phyloP scores from a whole-genome alignment of 2,797 vertebrate genomes.

The Phaenicophaeus curvirostris region DNA sequence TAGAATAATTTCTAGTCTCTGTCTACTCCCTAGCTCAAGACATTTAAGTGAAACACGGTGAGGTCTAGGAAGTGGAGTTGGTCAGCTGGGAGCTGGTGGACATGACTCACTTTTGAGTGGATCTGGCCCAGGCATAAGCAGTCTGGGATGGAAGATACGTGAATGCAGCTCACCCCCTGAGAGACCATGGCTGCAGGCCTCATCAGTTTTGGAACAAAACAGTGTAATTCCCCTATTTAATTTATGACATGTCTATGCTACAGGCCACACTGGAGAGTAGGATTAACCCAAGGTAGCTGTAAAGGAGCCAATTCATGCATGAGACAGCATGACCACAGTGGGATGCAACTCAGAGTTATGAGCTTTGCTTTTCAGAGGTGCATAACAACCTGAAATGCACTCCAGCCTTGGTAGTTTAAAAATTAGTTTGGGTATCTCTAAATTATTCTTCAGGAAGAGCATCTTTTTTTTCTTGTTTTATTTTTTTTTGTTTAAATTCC shows the following conservation, averaged over 20 bases:
- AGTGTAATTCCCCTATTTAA: neutral
- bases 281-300: conserved; percentile 34
- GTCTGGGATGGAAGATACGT: neutral
- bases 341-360: neutral
- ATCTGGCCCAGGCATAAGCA: neutral
- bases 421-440: neutral
- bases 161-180: neutral
- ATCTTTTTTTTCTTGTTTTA: neutral
- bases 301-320: neutral
- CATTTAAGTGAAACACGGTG: neutral
- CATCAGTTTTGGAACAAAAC: conserved; percentile 15
- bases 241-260: conserved; percentile 24
- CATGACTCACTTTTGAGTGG: neutral
- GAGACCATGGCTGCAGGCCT: neutral
- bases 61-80: neutral
- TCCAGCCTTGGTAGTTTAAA: neutral
- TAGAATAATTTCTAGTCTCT: neutral
- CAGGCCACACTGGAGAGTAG: neutral
- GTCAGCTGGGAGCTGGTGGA: neutral
- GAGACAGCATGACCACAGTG: neutral
- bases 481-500: no score
- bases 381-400: neutral
- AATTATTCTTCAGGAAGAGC: neutral
- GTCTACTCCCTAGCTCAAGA: neutral
- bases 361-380: neutral